Base-by-base conservation (phyloP, 2,888 invertebrate species). In the Mellilla xanthometata region DNA sequence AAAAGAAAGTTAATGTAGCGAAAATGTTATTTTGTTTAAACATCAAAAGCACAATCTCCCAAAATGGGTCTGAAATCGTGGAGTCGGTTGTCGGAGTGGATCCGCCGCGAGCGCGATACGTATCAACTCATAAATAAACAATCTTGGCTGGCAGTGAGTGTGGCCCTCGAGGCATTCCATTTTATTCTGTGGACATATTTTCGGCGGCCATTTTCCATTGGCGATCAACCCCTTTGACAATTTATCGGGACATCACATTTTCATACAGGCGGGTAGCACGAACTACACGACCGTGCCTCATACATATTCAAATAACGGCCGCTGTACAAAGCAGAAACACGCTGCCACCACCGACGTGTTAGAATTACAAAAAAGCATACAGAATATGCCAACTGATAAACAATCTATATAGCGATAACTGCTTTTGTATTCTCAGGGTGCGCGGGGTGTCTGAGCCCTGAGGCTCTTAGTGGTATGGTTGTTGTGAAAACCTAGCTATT, bases 181-280 rank as follows among this genome's bases (percentile, higher is more conserved):
- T 73, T 74, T 70, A 69, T 71, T 71, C 65, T 61, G 54, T 68
- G 68, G 65, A 68, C 73, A 76, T 72, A 76, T 76, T 72, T 79
- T 76, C 66, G 68, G 68, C 68, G 68, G 73, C 76, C 72, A 77
- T 81, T 81, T 78, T 76, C 76, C 79, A 77, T 74, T 75, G 76
- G 74, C 78, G 79, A 83, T 84, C 81, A 82, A 82, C 78, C 84
- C 83, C 82, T 86, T 84, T 85, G 85, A 82, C 87, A 86, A 86
- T 86, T 87, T 87, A 86, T 87, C 85, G 84, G 83, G 69, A 76
- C 84, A 82, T 85, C 83, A 83, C 82, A 85, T 83, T 86, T 85
- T 86, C 84, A 84, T 85, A 83, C 71, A 80, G 66, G 76, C 79
- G 72, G 70, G 72, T 70, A 71, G 75, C 77, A 77, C 77, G 79